Conservation (phyloP, 2,113 vertebrate genomes). For the Leucosticte australis region DNA sequence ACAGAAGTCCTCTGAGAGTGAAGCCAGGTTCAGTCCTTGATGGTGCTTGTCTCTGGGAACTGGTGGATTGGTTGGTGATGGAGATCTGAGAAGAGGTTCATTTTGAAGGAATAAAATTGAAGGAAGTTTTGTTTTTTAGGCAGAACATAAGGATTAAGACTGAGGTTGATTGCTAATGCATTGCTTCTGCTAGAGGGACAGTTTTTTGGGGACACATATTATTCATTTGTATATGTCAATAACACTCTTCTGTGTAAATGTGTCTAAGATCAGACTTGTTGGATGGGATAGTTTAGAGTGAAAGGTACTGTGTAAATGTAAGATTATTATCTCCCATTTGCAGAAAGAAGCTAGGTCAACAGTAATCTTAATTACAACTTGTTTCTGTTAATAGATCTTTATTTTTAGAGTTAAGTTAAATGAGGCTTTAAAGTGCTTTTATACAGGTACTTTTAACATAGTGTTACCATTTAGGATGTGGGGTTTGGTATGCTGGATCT, state of each 20-base stretch:
- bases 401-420: conserved; percentile 6
- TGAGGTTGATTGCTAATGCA: background rate
- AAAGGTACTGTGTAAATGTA: background rate
- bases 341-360: background rate
- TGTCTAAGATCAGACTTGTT: background rate
- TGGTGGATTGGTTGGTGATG: background rate
- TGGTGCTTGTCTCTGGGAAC: background rate
- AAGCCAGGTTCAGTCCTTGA: background rate
- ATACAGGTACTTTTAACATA: background rate
- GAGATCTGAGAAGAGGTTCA: background rate
- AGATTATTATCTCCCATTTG: background rate
- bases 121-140: background rate
- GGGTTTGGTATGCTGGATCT: background rate
- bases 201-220: background rate
- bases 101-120: background rate
- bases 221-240: background rate
- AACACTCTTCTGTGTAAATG: background rate
- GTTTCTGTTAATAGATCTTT: conserved; percentile 9
- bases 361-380: conserved; percentile 5
- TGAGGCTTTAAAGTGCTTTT: background rate
- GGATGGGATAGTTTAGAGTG: background rate
- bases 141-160: background rate
- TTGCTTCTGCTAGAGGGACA: background rate
- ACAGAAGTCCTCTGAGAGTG: background rate
- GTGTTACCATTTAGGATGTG: background rate